Evolutionary conservation across 2,113 vertebrate genomes (phyloP).

Genomic region (Hyaena hyaena): DNA sequence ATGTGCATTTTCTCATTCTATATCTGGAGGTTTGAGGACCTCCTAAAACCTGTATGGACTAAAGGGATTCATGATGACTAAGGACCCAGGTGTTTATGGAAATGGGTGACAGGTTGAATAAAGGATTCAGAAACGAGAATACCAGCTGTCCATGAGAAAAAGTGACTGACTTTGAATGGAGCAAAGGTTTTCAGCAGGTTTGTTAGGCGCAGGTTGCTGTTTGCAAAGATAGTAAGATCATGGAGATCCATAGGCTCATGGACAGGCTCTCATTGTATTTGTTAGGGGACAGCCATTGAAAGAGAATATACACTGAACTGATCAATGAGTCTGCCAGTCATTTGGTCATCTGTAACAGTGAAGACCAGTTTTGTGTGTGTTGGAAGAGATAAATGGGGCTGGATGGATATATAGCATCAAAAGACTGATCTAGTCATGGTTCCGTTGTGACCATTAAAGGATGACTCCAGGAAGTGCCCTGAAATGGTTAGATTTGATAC

Average conservation of each 20-base stretch:
- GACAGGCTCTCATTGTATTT: background rate
- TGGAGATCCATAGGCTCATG: background rate
- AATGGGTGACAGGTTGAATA: background rate
- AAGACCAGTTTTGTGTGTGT: background rate
- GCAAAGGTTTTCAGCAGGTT: background rate
- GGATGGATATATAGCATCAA: background rate
- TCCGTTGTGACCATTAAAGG: background rate
- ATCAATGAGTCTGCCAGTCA: background rate
- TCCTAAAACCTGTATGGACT: background rate
- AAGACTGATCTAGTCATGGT: background rate
- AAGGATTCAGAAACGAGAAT: background rate
- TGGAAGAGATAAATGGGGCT: background rate
- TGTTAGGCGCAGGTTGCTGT: background rate
- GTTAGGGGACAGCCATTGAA: background rate
- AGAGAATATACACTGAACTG: background rate
- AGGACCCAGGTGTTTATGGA: background rate
- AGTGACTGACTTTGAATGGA: background rate
- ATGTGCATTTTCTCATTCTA: background rate
- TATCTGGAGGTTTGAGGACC: constrained; percentile 20
- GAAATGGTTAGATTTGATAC: background rate
- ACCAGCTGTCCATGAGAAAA: background rate
- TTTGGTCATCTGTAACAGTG: background rate
- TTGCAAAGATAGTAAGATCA: background rate
- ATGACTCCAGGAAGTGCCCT: background rate
- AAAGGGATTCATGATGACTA: background rate